Evolutionary conservation across 2,113 vertebrate genomes (phyloP), one percentile per base, ranked within the genome.

Genomic region (Odontesthes bonariensis): DNA sequence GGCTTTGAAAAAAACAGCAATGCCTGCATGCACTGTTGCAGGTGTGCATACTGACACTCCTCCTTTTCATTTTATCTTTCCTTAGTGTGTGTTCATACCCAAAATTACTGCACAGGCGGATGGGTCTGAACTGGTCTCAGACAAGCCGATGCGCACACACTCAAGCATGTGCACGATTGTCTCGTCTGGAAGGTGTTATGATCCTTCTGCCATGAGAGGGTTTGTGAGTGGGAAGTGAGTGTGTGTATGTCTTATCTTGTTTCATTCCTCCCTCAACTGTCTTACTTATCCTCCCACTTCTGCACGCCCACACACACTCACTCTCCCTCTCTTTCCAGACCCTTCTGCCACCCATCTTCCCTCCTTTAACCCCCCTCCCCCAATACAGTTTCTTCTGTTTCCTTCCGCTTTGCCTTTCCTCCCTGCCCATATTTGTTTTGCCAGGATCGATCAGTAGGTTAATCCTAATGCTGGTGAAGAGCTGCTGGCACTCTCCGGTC

Each of bases 401-500:
- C 32, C 14, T 19, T 22, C 1, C 13, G 20, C 51, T 23, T n/a
- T 59, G 31, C 54, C 33, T 17, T 44, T 65, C 51, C 67, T 55
- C 62, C 44, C 16, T 57, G 47, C 17, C 59, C 19, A 72, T 55
- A 59, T 81, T 46, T 88, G 54, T 71, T 69, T 80, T 88, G 79
- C 74, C 81, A 87, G 63, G 51, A 88, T 88, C 20, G 63, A 85
- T 89, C 77, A 59, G 70, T 33, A 79, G 55, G 83, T 87, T 89
- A 78, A 88, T 90, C 77, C 81, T 88, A 78, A 89, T 84, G 52
- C 76, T 65, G 65, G 75, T 70, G 74, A 81, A 88, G 69, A 86
- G 86, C 38, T 85, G 63, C 57, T 85, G 77, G 69, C 76, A 49
- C 59, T 70, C 51, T 51, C 11, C 66, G 35, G 69, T 69, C 46